These are phyloP conservation scores for Protodeltote pygarga DNA, from an alignment of 2,888 invertebrate genomes.

Conservation along the genomic window DNA sequence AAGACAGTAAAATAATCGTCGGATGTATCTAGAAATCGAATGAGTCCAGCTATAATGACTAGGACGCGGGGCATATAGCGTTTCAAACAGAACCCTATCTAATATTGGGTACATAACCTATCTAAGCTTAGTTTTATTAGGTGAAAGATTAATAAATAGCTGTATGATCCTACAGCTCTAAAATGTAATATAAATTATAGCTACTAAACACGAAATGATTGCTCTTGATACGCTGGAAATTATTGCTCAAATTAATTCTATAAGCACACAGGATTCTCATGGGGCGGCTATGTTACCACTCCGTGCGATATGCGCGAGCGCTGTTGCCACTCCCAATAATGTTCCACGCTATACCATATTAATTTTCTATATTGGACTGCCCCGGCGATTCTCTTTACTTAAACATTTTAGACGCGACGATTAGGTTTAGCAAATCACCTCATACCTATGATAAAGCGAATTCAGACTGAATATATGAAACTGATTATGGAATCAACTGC, in stretches of 20 bases:
- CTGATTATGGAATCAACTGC: constrained; percentile 55
- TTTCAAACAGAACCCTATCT: constrained; percentile 53
- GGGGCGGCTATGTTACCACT: constrained; percentile 61
- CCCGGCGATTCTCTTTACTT: neutral
- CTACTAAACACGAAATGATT: constrained; percentile 11
- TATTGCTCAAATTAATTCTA: constrained; percentile 28
- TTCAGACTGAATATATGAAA: constrained; percentile 37
- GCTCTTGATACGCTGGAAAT: no score
- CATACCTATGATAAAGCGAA: constrained; percentile 27
- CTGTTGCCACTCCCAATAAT: constrained; percentile 29
- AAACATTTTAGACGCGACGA: neutral
- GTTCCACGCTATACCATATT: constrained; percentile 23
- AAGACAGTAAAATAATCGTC: constrained; percentile 75
- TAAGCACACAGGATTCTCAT: constrained; percentile 42
- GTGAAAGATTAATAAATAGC: constrained; percentile 20
- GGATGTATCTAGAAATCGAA: constrained; percentile 45
- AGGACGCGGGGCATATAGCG: constrained; percentile 46
- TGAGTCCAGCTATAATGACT: constrained; percentile 40
- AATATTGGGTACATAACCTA: constrained; percentile 49
- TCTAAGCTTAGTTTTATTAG: constrained; percentile 41
- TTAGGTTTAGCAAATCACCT: constrained; percentile 48
- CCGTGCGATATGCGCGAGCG: constrained; percentile 24
- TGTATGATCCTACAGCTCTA: neutral
- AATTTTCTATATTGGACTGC: constrained; percentile 17
- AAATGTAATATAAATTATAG: constrained; percentile 3